Evolutionary conservation across 2,113 vertebrate genomes (phyloP), one percentile per base, ranked within the genome.

Genomic region (Podarcis muralis): DNA sequence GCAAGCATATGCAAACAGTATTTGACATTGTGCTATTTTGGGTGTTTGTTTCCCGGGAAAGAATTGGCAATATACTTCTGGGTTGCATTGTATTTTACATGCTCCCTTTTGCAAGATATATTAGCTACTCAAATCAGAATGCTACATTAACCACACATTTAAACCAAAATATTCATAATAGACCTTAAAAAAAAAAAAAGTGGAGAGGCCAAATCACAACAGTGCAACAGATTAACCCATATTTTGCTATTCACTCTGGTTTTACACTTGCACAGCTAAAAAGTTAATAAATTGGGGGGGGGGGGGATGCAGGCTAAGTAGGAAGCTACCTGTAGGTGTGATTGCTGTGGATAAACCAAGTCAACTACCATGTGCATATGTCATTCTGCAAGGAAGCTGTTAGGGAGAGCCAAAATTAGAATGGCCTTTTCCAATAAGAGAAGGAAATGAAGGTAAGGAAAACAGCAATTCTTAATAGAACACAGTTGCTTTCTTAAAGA

Each of bases 21-120:
- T 92, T 93, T 94, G 95, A 95, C 93, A 94, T 88, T 2, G 35
- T 87, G 32, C 84, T 95, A 92, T 95, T 94, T 94, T 94, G 94
- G 84, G 32, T 81, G 40, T 82, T 1, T 82, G 85, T 69, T 69
- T 77, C 62, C 88, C 91, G 83, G 18, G 77, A 93, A 92, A 35
- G 83, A 92, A 92, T 62, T 77, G 68, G 79, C 87, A 92, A 79
- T 11, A 84, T 53, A 85, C 3, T 77, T 89, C 48, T 83, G 9
- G 53, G 15, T 92, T 92, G 48, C 72, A 77, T 68, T 77, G 37
- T 35, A 78, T 87, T 90, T 66, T 57, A 84, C 75, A 74, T 0
- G n/a, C 79, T 59, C 81, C 48, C 87, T 81, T 75, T 20, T 90
- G 81, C 5, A 88, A 88, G 85, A 87, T 86, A 86, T 93, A 83